These are phyloP conservation scores for Paracanthobrama guichenoti DNA, from an alignment of 2,113 vertebrate genomes.

Conservation along the genomic window DNA sequence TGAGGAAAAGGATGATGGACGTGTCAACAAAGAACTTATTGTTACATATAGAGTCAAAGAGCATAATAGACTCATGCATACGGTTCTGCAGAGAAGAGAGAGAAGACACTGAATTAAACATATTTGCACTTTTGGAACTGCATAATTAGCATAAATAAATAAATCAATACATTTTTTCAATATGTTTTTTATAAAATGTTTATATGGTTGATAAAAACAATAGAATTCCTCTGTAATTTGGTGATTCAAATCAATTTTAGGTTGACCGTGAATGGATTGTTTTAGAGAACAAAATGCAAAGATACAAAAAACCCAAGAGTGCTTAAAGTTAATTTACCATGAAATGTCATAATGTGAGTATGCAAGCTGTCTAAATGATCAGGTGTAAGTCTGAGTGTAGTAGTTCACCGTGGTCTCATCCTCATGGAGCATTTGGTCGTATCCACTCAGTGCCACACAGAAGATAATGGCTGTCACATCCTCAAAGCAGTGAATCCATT, in stretches of 20 bases:
- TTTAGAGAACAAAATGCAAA: background rate
- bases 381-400: background rate
- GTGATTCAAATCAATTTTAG: background rate
- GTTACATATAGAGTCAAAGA: constrained; percentile 99
- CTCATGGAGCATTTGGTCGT: constrained; percentile 98
- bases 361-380: constrained; percentile 2
- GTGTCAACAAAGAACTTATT: constrained; percentile 99
- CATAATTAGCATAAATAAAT: background rate
- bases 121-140: background rate
- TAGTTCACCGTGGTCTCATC: constrained; percentile 96
- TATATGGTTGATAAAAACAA: background rate
- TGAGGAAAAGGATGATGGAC: constrained; percentile 99
- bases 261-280: too few species aligned
- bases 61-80: constrained; percentile 99
- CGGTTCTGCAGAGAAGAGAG: constrained; percentile 83
- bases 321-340: background rate
- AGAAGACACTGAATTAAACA: background rate
- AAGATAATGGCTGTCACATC: constrained; percentile 98
- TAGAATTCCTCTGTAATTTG: background rate
- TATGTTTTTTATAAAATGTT: background rate
- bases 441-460: constrained; percentile 95
- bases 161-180: too few species aligned
- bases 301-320: background rate
- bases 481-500: constrained; percentile 99
- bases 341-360: background rate